Percentiles rank a stretch among this genome's conserved stretches.
Evolutionary conservation across 2,888 invertebrate genomes (phyloP).

Genomic region (Plutella xylostella): DNA sequence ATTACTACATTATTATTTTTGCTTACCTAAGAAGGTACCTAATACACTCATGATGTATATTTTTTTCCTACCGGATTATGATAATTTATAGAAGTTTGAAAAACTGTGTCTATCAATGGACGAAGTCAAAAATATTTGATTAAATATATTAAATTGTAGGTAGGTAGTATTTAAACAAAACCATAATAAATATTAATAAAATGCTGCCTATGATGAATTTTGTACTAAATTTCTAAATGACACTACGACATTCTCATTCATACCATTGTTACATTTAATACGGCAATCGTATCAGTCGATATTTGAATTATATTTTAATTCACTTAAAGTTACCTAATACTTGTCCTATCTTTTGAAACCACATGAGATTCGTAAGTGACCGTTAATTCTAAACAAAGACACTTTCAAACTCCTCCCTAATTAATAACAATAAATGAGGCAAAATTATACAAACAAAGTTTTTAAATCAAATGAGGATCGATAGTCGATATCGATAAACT

Average conservation of each 20-base stretch:
- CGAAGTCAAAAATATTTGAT: neutral
- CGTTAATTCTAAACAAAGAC: neutral
- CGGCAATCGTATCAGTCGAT: conserved; percentile 6
- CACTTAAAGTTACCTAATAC: neutral
- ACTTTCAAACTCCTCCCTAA: neutral
- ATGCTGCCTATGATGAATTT: conserved; percentile 22
- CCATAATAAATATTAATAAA: conserved; percentile 18
- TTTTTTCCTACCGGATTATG: neutral
- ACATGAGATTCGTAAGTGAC: neutral
- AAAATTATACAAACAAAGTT: neutral
- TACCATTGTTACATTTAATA: conserved; percentile 35
- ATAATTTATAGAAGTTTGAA: too few species aligned
- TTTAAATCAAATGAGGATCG: neutral
- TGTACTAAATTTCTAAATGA: conserved; percentile 64
- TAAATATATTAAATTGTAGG: neutral
- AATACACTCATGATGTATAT: neutral
- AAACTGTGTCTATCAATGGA: neutral
- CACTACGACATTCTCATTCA: conserved; percentile 52
- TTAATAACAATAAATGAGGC: neutral
- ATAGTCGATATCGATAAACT: conserved; percentile 2
- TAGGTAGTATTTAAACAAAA: neutral
- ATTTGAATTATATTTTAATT: neutral
- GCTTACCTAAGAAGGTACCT: neutral
- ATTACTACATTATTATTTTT: neutral
- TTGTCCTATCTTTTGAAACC: neutral